Base-by-base conservation (phyloP, 2,113 vertebrate genomes). In the Passer montanus region DNA sequence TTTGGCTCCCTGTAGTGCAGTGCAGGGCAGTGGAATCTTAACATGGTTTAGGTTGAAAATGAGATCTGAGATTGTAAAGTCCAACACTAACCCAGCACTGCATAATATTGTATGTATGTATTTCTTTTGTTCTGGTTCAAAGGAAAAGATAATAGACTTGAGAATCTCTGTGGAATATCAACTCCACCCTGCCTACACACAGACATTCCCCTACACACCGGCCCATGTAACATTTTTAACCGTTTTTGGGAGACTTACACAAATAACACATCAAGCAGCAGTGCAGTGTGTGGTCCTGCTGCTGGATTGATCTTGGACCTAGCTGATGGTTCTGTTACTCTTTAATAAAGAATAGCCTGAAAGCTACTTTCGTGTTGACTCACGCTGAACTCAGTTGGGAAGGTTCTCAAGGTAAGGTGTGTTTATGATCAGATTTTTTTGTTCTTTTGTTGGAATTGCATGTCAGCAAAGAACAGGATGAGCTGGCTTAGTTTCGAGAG, bases 61-160 rank as follows among this genome's bases (percentile, higher is more conserved):
- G 4, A 12, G 11, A 19, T 37, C 19, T n/a, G 5, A 33, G 33
- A 46, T n/a, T 0, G 1, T 37, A 1, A 39, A 74, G n/a, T 82
- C 33, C 20, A 30, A 5, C 9, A 17, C 52, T 39, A 75, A 63
- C 13, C 24, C 39, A 41, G 6, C 16, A 15, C 20, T 1, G 4
- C 11, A 7, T 60, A 41, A 30, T 62, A 39, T 33, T 39, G 27
- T 53, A 8, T 59, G 8, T 16, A 10, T 87, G 3, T 49, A 13
- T 58, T 82, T 67, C 3, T 56, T 18, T 63, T 90, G 9, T 35
- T 87, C 26, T 13, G 1, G 9, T 43, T 91, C 49, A 41, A 50
- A 68, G 44, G 35, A 27, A 41, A 56, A 69, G 15, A 9, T 37
- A 58, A 50, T 5, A 39, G 43, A 35, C 30, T 78, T 75, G 22